Base-by-base conservation (phyloP, 1,140 invertebrate genomes). In the Drosophila parvula region DNA sequence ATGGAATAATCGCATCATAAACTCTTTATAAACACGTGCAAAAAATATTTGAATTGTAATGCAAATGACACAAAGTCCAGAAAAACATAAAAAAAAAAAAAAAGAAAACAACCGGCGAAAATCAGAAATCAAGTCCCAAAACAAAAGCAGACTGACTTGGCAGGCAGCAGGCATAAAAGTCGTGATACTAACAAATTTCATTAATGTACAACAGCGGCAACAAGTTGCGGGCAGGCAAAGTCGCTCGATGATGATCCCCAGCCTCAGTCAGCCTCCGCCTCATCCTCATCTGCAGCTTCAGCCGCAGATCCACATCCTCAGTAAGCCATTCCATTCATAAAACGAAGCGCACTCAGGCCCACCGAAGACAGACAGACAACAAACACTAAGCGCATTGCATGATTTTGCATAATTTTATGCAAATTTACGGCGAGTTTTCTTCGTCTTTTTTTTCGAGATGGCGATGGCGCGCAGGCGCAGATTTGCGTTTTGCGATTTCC, bases 401-500 rank as follows among this genome's bases (percentile, higher is more conserved):
- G 89, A 91, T 91, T 91, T 91, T 91, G 89, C 89, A 91, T 91
- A 91, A 91, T 85, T 91, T 91, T 91, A 91, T 91, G 89, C 80
- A 89, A 91, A 91, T 91, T 84, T 79, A 38, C 51, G 27, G 34
- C 51, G 51, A 36, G 51, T 38, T 55, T 55, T 55, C 51, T 34
- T 32, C 14, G 40, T 32, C 9, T 51, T 53, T 55, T 53, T 55
- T 41, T 30, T 50, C 32, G 4, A n/a, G 22, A 22, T 22, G 47
- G 32, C 16, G 65, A 70, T 27, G 44, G 65, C 34, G 69, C 51
- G 56, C 74, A 82, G 79, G 75, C 74, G 75, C 75, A 57, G 73
- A 63, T 65, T 65, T 58, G 18, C 32, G 22, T 43, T 56, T 56
- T 32, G 68, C 64, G 58, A 61, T 71, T 60, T 75, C 16, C 48